Percentiles rank a stretch among this genome's conserved stretches.
phyloP scores from a whole-genome alignment of 2,888 invertebrate species.

The Drosophila rubida region DNA sequence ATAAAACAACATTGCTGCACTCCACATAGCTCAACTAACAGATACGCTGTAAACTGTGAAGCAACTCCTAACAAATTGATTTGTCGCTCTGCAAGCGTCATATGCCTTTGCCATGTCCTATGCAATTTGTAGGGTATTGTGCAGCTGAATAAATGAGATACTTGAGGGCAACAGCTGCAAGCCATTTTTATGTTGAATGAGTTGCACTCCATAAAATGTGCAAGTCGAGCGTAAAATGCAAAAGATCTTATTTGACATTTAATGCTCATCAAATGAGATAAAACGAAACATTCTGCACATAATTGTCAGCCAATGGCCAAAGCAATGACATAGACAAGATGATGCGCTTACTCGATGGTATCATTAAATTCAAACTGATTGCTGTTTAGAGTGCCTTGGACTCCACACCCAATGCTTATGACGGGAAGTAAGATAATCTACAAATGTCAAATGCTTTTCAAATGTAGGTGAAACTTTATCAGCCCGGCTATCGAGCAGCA shows the following conservation, averaged over 20 bases:
- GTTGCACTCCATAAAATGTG: conserved; percentile 52
- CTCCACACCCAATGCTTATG: conserved; percentile 10
- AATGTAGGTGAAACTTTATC: conserved; percentile 45
- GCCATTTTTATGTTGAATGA: conserved; percentile 29
- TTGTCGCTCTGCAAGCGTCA: not conserved
- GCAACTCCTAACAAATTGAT: no score
- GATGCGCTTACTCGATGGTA: conserved; percentile 2
- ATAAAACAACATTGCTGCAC: conserved; percentile 34
- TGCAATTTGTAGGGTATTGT: conserved; percentile 34
- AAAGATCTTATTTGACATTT: conserved; percentile 36
- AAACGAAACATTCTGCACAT: conserved; percentile 6
- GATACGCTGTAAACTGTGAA: not conserved
- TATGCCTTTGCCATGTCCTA: no score
- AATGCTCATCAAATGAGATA: conserved; percentile 22
- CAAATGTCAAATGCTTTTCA: conserved; percentile 1
- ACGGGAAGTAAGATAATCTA: conserved; percentile 32
- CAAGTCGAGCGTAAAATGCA: conserved; percentile 35
- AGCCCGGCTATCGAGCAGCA: no score
- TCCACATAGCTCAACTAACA: not conserved
- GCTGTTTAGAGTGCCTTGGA: conserved; percentile 24
- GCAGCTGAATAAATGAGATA: conserved; percentile 49
- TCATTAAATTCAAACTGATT: not conserved
- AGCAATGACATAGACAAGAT: conserved; percentile 6
- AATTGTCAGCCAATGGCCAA: conserved; percentile 21
- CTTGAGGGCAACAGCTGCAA: conserved; percentile 8